Percentiles rank a stretch among this genome's conserved stretches.
These are phyloP conservation scores for Drosophila tristis DNA, from an alignment of 1,140 invertebrate species.

Conservation along the genomic window DNA sequence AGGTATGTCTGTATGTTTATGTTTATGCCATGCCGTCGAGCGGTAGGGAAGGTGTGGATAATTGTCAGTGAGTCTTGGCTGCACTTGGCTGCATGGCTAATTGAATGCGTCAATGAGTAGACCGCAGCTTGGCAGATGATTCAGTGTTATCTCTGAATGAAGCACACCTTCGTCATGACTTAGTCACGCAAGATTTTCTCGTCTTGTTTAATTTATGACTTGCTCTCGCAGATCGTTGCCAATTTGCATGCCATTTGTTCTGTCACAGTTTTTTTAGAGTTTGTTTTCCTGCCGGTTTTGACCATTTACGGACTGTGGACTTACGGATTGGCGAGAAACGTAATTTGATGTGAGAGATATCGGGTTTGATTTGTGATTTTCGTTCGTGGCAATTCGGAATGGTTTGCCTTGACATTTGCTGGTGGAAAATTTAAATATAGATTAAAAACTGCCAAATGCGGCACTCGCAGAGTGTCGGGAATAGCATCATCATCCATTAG, in stretches of 20 bases:
- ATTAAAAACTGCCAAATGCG: slow-evolving; percentile 58
- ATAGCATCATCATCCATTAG: slow-evolving; percentile 55
- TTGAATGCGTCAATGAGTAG: too few species aligned
- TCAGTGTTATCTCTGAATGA: slow-evolving; percentile 13
- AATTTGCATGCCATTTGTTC: slow-evolving; percentile 64
- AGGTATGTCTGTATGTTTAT: not conserved
- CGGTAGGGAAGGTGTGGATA: not conserved
- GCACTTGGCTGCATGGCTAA: too few species aligned
- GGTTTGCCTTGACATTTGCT: slow-evolving; percentile 71
- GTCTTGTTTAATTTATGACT: slow-evolving; percentile 12
- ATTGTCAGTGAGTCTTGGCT: not conserved
- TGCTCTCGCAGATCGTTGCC: not conserved
- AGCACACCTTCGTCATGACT: slow-evolving; percentile 25
- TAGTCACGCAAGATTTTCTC: slow-evolving; percentile 36
- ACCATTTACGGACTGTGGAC: slow-evolving; percentile 44
- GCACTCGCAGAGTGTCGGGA: slow-evolving; percentile 27
- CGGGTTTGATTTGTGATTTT: slow-evolving; percentile 50
- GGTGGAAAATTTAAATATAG: slow-evolving; percentile 57
- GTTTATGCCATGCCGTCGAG: not conserved
- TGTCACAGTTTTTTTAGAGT: slow-evolving; percentile 22
- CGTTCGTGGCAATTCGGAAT: slow-evolving; percentile 37
- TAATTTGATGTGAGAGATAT: slow-evolving; percentile 53
- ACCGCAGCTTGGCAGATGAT: slow-evolving; percentile 29
- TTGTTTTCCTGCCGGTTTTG: slow-evolving; percentile 19
- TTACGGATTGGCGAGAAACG: slow-evolving; percentile 7